These are phyloP conservation scores for Platichthys flesus DNA, from an alignment of 2,113 vertebrate species.

Conservation along the genomic window DNA sequence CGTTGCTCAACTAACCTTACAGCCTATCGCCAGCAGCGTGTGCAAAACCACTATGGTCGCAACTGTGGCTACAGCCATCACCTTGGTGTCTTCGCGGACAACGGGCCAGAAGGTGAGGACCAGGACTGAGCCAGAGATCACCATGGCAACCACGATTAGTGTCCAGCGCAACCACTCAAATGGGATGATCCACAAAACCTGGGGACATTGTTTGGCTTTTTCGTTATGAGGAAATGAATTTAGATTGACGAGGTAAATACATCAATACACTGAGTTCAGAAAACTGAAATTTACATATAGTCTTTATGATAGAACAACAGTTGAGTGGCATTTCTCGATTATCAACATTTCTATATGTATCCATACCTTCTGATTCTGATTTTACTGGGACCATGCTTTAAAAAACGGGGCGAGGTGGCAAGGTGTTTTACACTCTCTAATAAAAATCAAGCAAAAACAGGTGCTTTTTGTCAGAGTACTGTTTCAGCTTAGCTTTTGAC, in stretches of 20 bases:
- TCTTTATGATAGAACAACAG: too few species aligned
- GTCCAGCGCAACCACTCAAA: constrained; percentile 85
- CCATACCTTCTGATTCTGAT: too few species aligned
- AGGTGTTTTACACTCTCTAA: neutral
- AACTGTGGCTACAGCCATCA: constrained; percentile 75
- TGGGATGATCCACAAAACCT: constrained; percentile 87
- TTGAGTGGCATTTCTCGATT: too few species aligned
- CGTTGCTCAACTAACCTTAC: constrained; percentile 80
- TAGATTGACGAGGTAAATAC: neutral
- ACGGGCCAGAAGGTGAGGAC: constrained; percentile 88
- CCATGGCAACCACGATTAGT: constrained; percentile 81
- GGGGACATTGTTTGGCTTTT: neutral
- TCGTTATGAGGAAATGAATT: neutral
- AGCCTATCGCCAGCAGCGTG: constrained; percentile 86
- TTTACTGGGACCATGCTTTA: neutral
- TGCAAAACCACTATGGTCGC: constrained; percentile 82
- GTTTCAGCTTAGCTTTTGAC: neutral
- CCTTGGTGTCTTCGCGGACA: constrained; percentile 82
- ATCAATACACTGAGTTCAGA: neutral
- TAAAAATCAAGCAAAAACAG: neutral
- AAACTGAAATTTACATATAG: neutral
- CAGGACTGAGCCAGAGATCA: constrained; percentile 84
- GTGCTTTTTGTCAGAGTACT: neutral
- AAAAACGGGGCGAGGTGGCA: neutral
- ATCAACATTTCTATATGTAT: neutral